Conservation (phyloP, 2,797 vertebrate species). For the Alfaro cultratus region DNA sequence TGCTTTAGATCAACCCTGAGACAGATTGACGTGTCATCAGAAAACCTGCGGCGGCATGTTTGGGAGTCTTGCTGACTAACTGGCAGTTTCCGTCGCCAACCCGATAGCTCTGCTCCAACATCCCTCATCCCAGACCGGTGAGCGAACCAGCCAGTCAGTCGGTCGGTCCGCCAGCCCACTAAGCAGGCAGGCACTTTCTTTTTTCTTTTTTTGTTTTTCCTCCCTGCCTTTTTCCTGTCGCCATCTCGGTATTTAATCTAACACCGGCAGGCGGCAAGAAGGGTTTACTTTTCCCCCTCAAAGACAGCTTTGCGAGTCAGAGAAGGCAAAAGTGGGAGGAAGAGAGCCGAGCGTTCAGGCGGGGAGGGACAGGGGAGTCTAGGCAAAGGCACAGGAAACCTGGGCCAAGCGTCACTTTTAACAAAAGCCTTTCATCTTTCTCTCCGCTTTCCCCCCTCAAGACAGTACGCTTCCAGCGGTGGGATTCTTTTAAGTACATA, state of each 20-base stretch:
- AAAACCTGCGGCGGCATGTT: slow-evolving; percentile 83
- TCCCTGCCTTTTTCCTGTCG: slow-evolving; percentile 99
- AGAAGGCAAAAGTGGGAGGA: slow-evolving; percentile 70
- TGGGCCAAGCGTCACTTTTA: slow-evolving; percentile 89
- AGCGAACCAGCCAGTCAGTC: slow-evolving; percentile 28
- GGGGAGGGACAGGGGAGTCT: slow-evolving; percentile 64
- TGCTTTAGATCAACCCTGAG: slow-evolving; percentile 89
- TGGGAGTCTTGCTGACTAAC: slow-evolving; percentile 92
- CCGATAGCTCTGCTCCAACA: slow-evolving; percentile 82
- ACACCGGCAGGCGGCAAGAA: slow-evolving; percentile 93
- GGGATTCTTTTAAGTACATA: slow-evolving; percentile 92
- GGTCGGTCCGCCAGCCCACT: slow-evolving; percentile 23
- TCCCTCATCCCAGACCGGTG: slow-evolving; percentile 70
- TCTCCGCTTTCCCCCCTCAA: slow-evolving; percentile 79
- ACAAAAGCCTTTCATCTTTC: slow-evolving; percentile 97
- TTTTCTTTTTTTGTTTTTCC: slow-evolving; percentile 86
- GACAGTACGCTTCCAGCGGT: slow-evolving; percentile 85
- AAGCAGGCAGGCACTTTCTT: slow-evolving; percentile 54
- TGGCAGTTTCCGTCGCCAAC: slow-evolving; percentile 95
- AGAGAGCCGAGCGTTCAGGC: slow-evolving; percentile 68
- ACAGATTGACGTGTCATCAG: slow-evolving; percentile 94
- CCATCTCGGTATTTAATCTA: slow-evolving; percentile 99
- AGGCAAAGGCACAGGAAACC: slow-evolving; percentile 89
- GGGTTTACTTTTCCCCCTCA: slow-evolving; percentile 91
- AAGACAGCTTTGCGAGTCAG: slow-evolving; percentile 69